Evolutionary conservation across 2,113 vertebrate species (phyloP).

Genomic region (Nematolebias whitei): DNA sequence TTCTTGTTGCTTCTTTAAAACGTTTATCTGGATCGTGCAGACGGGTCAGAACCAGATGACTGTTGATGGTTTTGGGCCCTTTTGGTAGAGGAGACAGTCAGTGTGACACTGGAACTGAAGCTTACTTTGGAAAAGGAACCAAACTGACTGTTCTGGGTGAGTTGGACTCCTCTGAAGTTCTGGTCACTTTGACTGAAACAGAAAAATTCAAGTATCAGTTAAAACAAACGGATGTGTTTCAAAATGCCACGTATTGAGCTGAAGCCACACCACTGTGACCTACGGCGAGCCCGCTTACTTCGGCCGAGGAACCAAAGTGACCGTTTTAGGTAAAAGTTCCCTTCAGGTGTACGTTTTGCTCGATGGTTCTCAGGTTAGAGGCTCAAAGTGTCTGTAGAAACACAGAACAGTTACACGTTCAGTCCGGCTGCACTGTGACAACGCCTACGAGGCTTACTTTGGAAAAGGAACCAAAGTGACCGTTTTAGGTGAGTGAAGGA

Average conservation of each 20-base stretch:
- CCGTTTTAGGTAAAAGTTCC: constrained; percentile 69
- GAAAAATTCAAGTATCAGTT: not conserved
- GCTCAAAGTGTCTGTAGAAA: too few relatives aligned
- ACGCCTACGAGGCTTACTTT: constrained; percentile 6
- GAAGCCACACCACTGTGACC: constrained; percentile 69
- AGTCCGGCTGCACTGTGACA: constrained; percentile 40
- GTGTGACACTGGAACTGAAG: constrained; percentile 67
- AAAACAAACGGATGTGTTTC: not conserved
- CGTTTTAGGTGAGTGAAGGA: constrained; percentile 70
- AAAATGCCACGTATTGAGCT: constrained; percentile 28
- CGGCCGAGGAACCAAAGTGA: constrained; percentile 82
- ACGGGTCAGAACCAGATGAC: not conserved
- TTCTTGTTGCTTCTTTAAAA: not conserved
- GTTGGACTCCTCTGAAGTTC: constrained; percentile 2
- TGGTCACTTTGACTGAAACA: not conserved
- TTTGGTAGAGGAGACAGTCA: constrained; percentile 51
- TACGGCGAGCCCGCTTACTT: constrained; percentile 70
- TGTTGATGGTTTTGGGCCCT: constrained; percentile 17
- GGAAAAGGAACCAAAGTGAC: constrained; percentile 48
- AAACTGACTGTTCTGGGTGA: constrained; percentile 70
- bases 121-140: constrained; percentile 67
- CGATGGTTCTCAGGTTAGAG: too few relatives aligned
- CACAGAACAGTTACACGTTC: not conserved
- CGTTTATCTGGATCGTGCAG: constrained; percentile 18
- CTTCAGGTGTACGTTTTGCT: too few relatives aligned